These are phyloP conservation scores for Alethe castanea DNA, from an alignment of 2,113 vertebrate genomes.

Conservation along the genomic window DNA sequence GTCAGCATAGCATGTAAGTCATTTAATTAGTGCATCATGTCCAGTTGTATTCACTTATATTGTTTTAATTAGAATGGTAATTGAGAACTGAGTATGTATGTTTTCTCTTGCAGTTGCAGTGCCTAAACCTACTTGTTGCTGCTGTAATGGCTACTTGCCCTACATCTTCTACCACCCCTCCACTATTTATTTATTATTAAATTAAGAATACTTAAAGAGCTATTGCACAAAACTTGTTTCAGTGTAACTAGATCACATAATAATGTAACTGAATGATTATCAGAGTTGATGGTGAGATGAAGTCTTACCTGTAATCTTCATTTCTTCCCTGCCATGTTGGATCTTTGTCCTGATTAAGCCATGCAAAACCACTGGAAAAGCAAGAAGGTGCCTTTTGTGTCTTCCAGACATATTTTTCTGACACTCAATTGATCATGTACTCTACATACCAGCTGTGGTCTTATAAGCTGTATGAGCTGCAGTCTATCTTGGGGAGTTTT, in stretches of 20 bases:
- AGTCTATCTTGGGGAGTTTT: background rate
- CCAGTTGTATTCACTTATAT: background rate
- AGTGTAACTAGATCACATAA: background rate
- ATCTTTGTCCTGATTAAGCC: background rate
- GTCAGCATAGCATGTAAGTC: background rate
- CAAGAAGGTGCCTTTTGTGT: background rate
- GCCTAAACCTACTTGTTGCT: background rate
- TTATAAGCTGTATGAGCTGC: background rate
- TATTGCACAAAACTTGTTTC: background rate
- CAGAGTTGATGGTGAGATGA: background rate
- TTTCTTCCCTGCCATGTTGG: background rate
- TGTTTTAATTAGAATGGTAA: constrained; percentile 9
- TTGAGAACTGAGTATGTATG: background rate
- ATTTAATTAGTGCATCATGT: constrained; percentile 19
- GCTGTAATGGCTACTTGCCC: background rate
- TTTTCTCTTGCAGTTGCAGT: background rate
- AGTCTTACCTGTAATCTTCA: background rate
- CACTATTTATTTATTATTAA: background rate
- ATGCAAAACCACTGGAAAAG: background rate
- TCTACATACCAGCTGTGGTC: background rate
- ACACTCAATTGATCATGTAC: background rate
- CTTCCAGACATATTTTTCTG: background rate
- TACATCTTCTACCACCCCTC: background rate
- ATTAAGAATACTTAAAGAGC: background rate
- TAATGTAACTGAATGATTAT: background rate